Evolutionary conservation across 2,797 vertebrate species (phyloP).

Genomic region (Leptodactylus fallax): DNA sequence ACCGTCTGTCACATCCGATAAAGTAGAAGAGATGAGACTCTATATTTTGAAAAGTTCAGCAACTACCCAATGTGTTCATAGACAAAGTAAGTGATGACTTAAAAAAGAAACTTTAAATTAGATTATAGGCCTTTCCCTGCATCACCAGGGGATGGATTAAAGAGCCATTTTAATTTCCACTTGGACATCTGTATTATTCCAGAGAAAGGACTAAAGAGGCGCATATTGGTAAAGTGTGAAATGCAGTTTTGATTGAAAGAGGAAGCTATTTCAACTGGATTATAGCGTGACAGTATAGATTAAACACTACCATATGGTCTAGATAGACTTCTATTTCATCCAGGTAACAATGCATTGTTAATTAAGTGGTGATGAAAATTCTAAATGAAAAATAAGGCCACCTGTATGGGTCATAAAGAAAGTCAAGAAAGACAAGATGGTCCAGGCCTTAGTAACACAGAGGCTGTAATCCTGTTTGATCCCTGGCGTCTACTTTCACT

Average conservation of each 20-base stretch:
- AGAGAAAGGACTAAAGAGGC: constrained; percentile 70
- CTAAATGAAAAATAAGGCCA: constrained; percentile 71
- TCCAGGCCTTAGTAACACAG: constrained; percentile 61
- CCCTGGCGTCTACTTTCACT: constrained; percentile 64
- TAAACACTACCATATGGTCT: constrained; percentile 76
- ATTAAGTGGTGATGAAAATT: constrained; percentile 77
- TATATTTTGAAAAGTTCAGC: constrained; percentile 35
- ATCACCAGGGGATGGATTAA: constrained; percentile 52
- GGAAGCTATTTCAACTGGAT: constrained; percentile 76
- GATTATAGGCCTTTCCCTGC: constrained; percentile 22
- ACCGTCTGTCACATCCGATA: constrained; percentile 34
- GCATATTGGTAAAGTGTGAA: constrained; percentile 79
- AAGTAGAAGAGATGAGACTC: not conserved
- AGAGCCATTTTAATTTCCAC: constrained; percentile 67
- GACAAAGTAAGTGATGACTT: constrained; percentile 23
- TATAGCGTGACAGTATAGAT: constrained; percentile 75
- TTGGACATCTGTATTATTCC: constrained; percentile 69
- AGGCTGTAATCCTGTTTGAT: constrained; percentile 67
- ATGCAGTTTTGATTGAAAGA: constrained; percentile 79
- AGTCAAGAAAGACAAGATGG: constrained; percentile 66
- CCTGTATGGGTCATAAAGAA: constrained; percentile 73
- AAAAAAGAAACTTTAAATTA: constrained; percentile 52
- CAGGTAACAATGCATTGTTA: constrained; percentile 74
- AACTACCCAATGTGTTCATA: constrained; percentile 4
- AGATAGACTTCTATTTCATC: constrained; percentile 69